phyloP scores from a whole-genome alignment of 2,888 invertebrate species.

The Lucinisca nassula region DNA sequence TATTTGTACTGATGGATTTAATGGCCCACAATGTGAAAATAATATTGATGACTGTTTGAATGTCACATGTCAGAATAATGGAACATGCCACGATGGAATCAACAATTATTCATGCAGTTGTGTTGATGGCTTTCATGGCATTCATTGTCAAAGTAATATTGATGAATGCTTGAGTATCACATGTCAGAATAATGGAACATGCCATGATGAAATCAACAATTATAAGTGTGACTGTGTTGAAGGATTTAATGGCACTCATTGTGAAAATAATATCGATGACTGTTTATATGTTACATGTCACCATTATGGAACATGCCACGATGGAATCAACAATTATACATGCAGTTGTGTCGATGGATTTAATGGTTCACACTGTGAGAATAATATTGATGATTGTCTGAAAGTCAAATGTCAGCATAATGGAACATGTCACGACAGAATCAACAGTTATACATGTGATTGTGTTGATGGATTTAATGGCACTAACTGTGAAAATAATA shows the following conservation, averaged over 20 bases:
- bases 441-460: conserved; percentile 54
- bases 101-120: not conserved
- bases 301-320: too few relatives aligned
- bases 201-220: not conserved
- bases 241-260: not conserved
- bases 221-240: not conserved
- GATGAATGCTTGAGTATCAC: not conserved
- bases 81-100: conserved; percentile 19
- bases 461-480: conserved; percentile 56
- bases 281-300: too few relatives aligned
- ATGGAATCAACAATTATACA: too few relatives aligned
- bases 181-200: not conserved
- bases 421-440: conserved; percentile 45
- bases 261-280: not conserved
- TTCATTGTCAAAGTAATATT: conserved; percentile 10
- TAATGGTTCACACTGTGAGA: too few relatives aligned
- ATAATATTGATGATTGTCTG: too few relatives aligned
- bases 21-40: conserved; percentile 32
- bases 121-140: not conserved
- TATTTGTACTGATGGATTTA: conserved; percentile 50
- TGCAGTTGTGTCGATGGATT: too few relatives aligned
- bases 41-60: conserved; percentile 51
- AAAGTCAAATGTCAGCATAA: conserved; percentile 38
- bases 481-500: not conserved
- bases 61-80: conserved; percentile 49